phyloP scores from a whole-genome alignment of 2,797 vertebrate genomes.

The Glossophaga mutica region DNA sequence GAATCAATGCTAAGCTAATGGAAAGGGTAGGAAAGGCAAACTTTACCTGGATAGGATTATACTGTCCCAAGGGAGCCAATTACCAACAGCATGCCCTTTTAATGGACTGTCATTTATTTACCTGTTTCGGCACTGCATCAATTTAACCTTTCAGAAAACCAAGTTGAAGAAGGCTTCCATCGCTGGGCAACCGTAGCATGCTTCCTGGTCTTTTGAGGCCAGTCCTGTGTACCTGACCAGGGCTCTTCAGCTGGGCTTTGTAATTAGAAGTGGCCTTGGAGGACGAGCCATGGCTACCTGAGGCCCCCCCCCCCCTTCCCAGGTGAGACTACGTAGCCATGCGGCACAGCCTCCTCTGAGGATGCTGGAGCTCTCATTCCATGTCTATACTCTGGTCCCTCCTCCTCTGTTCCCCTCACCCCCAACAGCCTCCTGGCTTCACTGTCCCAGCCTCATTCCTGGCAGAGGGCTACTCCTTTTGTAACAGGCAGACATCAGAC shows the following conservation, averaged over 20 bases:
- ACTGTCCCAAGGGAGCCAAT: not conserved
- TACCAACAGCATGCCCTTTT: not conserved
- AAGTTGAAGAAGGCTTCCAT: not conserved
- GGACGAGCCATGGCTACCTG: not conserved
- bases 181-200: not conserved
- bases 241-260: not conserved
- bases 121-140: not conserved
- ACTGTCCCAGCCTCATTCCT: not conserved
- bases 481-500: not conserved
- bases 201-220: not conserved
- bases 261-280: not conserved
- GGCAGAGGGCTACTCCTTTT: not conserved
- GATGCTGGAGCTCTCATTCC: not conserved
- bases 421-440: not conserved
- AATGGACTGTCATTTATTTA: not conserved
- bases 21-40: not conserved
- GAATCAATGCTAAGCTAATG: not conserved
- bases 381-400: not conserved
- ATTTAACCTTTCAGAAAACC: not conserved
- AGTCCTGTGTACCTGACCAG: not conserved
- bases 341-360: not conserved
- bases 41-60: not conserved
- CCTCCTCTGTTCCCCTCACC: not conserved
- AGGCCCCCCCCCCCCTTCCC: not conserved
- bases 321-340: rapidly evolving